Conservation (phyloP, 2,113 vertebrate species). For the Microcebus tavaratra region DNA sequence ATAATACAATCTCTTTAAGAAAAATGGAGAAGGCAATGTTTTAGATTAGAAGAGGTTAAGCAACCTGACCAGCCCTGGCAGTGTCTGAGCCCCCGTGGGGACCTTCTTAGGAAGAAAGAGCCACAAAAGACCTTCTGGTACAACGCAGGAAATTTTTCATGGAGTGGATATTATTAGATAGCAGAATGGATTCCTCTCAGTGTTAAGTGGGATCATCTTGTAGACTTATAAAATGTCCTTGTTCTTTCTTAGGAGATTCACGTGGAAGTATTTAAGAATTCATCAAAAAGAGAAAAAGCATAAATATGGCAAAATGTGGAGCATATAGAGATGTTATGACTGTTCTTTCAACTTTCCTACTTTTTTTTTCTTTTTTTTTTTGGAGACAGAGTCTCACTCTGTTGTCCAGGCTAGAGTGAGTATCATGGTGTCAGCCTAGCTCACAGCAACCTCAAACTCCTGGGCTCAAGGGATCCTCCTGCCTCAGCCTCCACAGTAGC, state of each 20-base stretch:
- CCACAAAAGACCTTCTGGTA: not conserved
- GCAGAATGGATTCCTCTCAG: not conserved
- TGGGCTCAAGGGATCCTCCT: not conserved
- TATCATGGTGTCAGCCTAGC: too few relatives aligned
- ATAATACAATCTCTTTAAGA: not conserved
- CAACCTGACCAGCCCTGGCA: not conserved
- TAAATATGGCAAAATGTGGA: not conserved
- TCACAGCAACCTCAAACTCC: not conserved
- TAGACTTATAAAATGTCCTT: not conserved
- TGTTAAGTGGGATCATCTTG: not conserved
- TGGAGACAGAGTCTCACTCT: too few relatives aligned
- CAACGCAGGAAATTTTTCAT: not conserved
- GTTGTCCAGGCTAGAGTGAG: too few relatives aligned
- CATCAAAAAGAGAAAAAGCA: not conserved
- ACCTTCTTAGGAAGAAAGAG: not conserved
- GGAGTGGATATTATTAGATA: not conserved
- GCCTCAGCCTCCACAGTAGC: not conserved
- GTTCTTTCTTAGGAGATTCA: not conserved
- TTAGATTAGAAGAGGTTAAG: not conserved
- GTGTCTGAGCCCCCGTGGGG: not conserved
- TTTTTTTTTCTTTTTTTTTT: too few relatives aligned
- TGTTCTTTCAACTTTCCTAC: not conserved
- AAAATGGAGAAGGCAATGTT: not conserved
- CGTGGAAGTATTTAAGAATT: not conserved
- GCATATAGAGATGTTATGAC: not conserved